Percentiles rank a stretch among this genome's conserved stretches.
Conservation (phyloP, 2,888 invertebrate species). For the Augiades crinisus region DNA sequence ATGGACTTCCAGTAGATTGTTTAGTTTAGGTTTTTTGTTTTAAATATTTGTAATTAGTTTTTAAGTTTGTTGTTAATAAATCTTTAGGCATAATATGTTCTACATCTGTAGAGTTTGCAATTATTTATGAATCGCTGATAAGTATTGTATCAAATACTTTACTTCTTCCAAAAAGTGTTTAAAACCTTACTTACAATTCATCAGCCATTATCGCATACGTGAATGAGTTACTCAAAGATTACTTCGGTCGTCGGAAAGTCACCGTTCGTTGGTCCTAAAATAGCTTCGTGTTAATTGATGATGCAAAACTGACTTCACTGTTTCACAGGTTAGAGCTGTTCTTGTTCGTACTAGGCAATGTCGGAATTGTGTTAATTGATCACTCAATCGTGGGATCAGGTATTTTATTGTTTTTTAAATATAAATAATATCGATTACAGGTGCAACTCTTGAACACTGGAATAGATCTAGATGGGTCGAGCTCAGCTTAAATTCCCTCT, state of each 20-base stretch:
- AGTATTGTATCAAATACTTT: constrained; percentile 29
- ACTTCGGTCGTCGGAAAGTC: constrained; percentile 38
- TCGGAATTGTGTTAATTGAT: too few species aligned
- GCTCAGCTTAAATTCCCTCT: too few species aligned
- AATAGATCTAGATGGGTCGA: too few species aligned
- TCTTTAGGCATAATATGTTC: too few species aligned
- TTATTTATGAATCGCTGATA: too few species aligned
- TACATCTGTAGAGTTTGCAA: too few species aligned
- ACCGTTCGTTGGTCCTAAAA: constrained; percentile 42
- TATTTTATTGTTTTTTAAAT: too few species aligned
- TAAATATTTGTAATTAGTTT: too few species aligned
- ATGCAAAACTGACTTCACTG: constrained; percentile 43
- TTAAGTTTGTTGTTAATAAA: too few species aligned
- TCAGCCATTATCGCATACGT: constrained; percentile 1
- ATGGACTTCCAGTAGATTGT: too few species aligned
- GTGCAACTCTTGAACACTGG: background rate
- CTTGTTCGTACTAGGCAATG: background rate
- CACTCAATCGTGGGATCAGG: too few species aligned
- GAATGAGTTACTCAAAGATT: constrained; percentile 33
- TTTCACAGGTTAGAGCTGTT: constrained; percentile 11
- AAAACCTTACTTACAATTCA: background rate
- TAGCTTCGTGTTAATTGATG: constrained; percentile 50
- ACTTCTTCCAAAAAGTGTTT: background rate
- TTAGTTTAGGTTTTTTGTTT: too few species aligned
- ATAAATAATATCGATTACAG: background rate